phyloP scores from a whole-genome alignment of 2,888 invertebrate species.

The Aproaerema taeniolella region DNA sequence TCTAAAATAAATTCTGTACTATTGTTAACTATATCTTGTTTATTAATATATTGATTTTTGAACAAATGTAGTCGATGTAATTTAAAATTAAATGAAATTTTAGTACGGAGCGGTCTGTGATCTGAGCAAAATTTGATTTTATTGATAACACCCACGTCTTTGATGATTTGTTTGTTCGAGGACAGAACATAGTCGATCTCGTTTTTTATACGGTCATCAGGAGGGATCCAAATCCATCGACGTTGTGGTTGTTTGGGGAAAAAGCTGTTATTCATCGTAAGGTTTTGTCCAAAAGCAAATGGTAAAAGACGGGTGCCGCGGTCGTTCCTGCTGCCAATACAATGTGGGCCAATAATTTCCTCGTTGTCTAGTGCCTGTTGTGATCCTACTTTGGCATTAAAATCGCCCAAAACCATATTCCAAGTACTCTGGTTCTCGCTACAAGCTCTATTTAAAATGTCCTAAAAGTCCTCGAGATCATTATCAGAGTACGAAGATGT shows the following conservation, averaged over 20 bases:
- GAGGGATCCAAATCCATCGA: conserved; percentile 9
- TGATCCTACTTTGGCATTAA: background rate
- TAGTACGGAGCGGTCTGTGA: too few species aligned
- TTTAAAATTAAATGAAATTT: too few species aligned
- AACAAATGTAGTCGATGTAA: background rate
- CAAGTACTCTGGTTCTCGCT: background rate
- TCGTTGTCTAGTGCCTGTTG: background rate
- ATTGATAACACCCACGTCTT: too few species aligned
- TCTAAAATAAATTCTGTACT: background rate
- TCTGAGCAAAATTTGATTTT: too few species aligned
- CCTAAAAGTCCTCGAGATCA: background rate
- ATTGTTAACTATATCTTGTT: background rate
- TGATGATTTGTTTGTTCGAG: conserved; percentile 5
- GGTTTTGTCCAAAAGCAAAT: conserved; percentile 12
- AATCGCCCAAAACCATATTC: background rate
- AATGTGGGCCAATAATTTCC: background rate
- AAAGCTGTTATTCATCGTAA: conserved; percentile 11
- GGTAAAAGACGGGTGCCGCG: conserved; percentile 3
- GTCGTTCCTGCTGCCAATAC: background rate
- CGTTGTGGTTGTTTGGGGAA: conserved; percentile 12
- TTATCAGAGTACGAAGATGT: background rate
- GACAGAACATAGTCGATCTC: conserved; percentile 13
- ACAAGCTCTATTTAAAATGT: background rate
- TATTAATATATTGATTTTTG: conserved; percentile 6
- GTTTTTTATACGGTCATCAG: conserved; percentile 4